phyloP scores from a whole-genome alignment of 2,113 vertebrate genomes.

The Brachypteracias leptosomus region DNA sequence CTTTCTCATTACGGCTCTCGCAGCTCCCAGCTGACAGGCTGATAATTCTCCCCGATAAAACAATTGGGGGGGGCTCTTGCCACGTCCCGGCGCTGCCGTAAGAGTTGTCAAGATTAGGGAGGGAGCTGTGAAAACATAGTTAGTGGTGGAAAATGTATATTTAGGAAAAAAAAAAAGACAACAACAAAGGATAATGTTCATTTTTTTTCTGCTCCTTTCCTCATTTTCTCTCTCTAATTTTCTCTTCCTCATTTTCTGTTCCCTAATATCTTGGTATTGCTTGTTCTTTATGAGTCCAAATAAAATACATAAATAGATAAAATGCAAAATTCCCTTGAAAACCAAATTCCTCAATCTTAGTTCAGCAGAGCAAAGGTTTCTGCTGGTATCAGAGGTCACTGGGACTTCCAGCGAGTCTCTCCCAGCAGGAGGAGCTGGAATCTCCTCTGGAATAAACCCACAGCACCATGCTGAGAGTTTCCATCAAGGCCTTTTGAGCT shows the following conservation, averaged over 20 bases:
- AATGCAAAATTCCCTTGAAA: conserved; percentile 2
- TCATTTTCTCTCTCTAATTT: neutral
- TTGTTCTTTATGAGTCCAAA: neutral
- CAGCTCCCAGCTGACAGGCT: conserved; percentile 42
- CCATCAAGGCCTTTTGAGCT: neutral
- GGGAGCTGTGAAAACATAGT: conserved; percentile 35
- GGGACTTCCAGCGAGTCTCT: neutral
- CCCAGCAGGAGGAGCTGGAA: neutral
- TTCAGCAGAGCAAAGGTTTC: conserved; percentile 15
- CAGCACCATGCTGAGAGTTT: fast-evolving
- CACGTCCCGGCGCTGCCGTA: neutral
- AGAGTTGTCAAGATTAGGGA: conserved; percentile 46
- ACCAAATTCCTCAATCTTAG: conserved; percentile 50
- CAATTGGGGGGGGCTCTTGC: neutral
- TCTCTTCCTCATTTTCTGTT: neutral
- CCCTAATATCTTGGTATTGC: neutral
- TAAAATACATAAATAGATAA: neutral
- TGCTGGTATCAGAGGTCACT: conserved; percentile 8
- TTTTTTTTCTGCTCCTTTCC: neutral
- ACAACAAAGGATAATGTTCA: neutral
- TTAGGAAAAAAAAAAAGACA: neutral
- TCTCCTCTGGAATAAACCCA: neutral
- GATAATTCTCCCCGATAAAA: conserved; percentile 48
- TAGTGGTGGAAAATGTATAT: neutral
- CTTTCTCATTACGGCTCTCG: conserved; percentile 9